Conservation (phyloP, 2,888 invertebrate genomes). For the Yponomeuta plumbellus region DNA sequence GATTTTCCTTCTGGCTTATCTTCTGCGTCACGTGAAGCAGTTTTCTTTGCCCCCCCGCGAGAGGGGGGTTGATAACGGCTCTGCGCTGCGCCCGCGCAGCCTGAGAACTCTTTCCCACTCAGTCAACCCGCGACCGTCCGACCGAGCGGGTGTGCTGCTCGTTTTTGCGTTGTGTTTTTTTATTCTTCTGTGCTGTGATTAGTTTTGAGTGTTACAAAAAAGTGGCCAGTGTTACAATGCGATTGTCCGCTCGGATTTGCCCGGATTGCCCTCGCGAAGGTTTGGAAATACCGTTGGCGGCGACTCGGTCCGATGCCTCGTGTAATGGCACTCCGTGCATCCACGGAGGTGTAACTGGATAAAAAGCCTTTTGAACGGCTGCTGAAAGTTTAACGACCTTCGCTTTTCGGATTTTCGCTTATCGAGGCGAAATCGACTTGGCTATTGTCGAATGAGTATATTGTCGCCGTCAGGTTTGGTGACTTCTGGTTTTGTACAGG, state of each 20-base stretch:
- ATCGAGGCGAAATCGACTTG: not conserved
- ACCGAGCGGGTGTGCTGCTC: constrained; percentile 38
- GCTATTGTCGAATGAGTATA: not conserved
- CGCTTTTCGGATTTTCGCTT: constrained; percentile 2
- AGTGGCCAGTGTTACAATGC: constrained; percentile 28
- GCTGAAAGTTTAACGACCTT: constrained; percentile 17
- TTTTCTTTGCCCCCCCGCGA: constrained; percentile 55
- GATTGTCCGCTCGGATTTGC: constrained; percentile 20
- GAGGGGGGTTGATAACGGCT: constrained; percentile 61
- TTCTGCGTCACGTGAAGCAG: constrained; percentile 57
- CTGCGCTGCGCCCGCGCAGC: constrained; percentile 61
- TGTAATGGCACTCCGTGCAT: constrained; percentile 63
- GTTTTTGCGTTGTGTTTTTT: not conserved
- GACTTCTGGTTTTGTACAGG: not conserved
- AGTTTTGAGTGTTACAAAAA: constrained; percentile 3
- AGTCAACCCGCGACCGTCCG: constrained; percentile 51
- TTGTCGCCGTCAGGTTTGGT: not conserved
- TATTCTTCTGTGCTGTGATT: constrained; percentile 8
- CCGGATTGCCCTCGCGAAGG: constrained; percentile 35
- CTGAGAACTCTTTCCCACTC: constrained; percentile 38
- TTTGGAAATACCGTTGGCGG: constrained; percentile 56
- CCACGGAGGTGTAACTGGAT: constrained; percentile 52
- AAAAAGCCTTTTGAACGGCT: constrained; percentile 9
- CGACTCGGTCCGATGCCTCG: constrained; percentile 64
- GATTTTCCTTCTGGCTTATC: constrained; percentile 34